Base-by-base conservation (phyloP, 2,888 invertebrate genomes). In the Perdita meconis region DNA sequence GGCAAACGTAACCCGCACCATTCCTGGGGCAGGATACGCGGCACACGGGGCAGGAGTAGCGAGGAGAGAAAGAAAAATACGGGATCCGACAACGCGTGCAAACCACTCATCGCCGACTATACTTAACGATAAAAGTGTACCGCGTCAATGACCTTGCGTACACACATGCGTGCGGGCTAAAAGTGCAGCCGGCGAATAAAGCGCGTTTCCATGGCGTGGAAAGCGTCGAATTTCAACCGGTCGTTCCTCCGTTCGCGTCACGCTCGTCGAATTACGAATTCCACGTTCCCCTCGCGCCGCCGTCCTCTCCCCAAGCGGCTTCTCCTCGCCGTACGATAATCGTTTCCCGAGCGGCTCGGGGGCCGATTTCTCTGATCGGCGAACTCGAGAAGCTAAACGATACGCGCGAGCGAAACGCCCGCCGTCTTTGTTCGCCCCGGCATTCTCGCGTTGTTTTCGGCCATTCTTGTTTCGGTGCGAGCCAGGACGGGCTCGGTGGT, bases 141-240 rank as follows among this genome's bases (percentile, higher is more conserved):
- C 91, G 89, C 89, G 92, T 92, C 91, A 91, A 91, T 91, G 92
- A 92, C 91, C 91, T 89, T 90, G 89, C 84, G 85, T 84, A 85
- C 83, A 73, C 65, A 66, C 56, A 74, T 83, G 84, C 88, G 87
- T 86, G 86, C 87, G 85, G 84, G 86, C 88, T 86, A 86, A 88
- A 89, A 89, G 86, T 84, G 85, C 88, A 87, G 84, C 77, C 84
- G 82, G 82, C 78, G 83, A 85, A 79, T 83, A 78, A 79, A 83
- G 70, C 60, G 71, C 77, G 59, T 72, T 78, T 78, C 64, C 67
- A 59, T 56, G 53, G 73, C 65, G 55, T 47, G 68, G 55, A 74
- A 70, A 75, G 68, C 61, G 55, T 77, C 70, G 69, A 77, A 78
- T 85, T 83, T 81, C 71, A 67, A 68, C 64, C 38, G 64, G 67